Conservation (phyloP, 2,888 invertebrate genomes). For the Sesia bembeciformis region DNA sequence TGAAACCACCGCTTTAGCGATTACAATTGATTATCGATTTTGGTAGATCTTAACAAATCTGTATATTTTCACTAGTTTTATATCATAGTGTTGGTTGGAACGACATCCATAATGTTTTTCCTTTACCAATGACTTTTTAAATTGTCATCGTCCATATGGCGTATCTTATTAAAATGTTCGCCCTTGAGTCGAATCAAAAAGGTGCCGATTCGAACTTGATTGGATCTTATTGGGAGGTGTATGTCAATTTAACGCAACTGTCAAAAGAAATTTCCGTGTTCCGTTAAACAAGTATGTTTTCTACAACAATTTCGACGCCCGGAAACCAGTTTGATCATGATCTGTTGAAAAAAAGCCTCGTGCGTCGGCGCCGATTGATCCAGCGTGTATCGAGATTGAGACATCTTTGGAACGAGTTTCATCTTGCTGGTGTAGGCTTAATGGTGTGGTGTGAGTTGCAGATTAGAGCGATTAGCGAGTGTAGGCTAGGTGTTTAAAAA, state of each 20-base stretch:
- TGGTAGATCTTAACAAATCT: too few species aligned
- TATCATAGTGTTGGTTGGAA: too few species aligned
- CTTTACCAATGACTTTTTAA: too few species aligned
- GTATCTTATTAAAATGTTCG: too few species aligned
- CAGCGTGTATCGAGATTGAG: constrained; percentile 64
- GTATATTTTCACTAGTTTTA: too few species aligned
- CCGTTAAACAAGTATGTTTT: not conserved
- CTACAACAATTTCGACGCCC: constrained; percentile 37
- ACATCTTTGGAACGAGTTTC: constrained; percentile 66
- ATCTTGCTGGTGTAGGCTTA: constrained; percentile 33
- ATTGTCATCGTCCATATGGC: too few species aligned
- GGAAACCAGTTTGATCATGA: constrained; percentile 58
- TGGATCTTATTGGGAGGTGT: not conserved
- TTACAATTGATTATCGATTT: too few species aligned
- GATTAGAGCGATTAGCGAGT: not conserved
- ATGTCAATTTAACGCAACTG: not conserved
- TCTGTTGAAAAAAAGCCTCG: constrained; percentile 51
- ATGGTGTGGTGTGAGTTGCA: constrained; percentile 14
- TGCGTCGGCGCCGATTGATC: constrained; percentile 65
- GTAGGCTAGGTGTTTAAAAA: not conserved
- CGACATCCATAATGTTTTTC: too few species aligned
- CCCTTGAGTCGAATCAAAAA: not conserved
- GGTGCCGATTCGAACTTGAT: constrained; percentile 1
- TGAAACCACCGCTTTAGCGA: too few species aligned
- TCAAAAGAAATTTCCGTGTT: not conserved